Evolutionary conservation across 1,140 invertebrate species (phyloP).

Genomic region (Orius insidiosus): DNA sequence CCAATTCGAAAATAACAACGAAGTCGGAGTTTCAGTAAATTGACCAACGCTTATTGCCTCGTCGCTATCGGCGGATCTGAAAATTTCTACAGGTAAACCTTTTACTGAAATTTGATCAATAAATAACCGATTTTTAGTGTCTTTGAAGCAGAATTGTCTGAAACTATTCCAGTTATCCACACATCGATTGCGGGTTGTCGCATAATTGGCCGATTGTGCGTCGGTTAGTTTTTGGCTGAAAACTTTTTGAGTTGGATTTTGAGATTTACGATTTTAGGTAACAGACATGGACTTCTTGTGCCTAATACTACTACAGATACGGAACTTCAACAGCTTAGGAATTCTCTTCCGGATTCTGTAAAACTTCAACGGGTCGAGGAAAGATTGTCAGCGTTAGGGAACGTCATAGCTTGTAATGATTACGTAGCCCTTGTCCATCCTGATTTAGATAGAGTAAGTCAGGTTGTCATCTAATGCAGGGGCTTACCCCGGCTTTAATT

Average conservation of each 20-base stretch:
- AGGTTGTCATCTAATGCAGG: too few species aligned
- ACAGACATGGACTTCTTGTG: constrained; percentile 82
- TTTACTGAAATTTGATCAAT: too few species aligned
- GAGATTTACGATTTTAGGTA: constrained; percentile 36
- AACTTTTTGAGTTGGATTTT: background rate
- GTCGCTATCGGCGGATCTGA: constrained; percentile 94
- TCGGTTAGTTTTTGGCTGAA: constrained; percentile 28
- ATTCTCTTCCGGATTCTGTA: constrained; percentile 85
- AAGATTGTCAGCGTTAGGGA: constrained; percentile 88
- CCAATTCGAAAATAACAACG: constrained; percentile 97
- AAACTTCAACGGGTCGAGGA: constrained; percentile 93
- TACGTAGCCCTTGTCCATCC: constrained; percentile 97
- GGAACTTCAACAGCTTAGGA: constrained; percentile 92
- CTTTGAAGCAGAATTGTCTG: constrained; percentile 84
- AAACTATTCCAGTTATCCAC: constrained; percentile 89
- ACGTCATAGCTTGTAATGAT: constrained; percentile 96
- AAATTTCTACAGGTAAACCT: constrained; percentile 99
- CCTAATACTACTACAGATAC: constrained; percentile 82
- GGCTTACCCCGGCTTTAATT: too few species aligned
- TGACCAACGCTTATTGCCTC: constrained; percentile 95
- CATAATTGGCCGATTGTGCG: constrained; percentile 82
- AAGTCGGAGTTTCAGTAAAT: constrained; percentile 91
- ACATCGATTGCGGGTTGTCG: constrained; percentile 84
- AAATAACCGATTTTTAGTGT: constrained; percentile 64
- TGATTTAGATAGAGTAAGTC: constrained; percentile 69